Conservation (phyloP, 2,113 vertebrate genomes). For the Amphiprion percula region DNA sequence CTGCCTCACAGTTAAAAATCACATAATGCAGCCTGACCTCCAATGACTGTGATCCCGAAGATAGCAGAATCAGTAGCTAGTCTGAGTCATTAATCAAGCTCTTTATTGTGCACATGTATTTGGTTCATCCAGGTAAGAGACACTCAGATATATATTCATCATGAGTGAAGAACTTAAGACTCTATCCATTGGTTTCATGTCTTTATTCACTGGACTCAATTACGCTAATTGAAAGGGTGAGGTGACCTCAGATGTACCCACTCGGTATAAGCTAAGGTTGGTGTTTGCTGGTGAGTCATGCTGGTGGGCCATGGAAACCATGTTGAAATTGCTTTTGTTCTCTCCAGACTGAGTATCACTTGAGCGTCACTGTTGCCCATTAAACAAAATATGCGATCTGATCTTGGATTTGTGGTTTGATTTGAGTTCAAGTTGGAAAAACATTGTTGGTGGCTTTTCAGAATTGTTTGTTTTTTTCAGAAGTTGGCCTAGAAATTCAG, state of each 20-base stretch:
- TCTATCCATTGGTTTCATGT: not conserved
- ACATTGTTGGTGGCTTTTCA: not conserved
- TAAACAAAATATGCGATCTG: not conserved
- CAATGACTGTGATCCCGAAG: constrained; percentile 15
- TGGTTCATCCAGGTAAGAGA: constrained; percentile 1
- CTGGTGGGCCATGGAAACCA: not conserved
- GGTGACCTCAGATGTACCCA: constrained; percentile 39
- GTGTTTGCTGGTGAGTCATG: constrained; percentile 16
- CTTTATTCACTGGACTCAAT: constrained; percentile 38
- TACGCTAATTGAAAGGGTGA: constrained; percentile 30
- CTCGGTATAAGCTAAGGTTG: not conserved
- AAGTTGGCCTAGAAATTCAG: no score
- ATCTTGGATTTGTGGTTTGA: not conserved
- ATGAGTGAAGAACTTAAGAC: not conserved
- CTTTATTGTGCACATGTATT: not conserved
- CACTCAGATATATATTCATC: constrained; percentile 12
- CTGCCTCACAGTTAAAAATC: not conserved
- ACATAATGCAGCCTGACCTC: constrained; percentile 9
- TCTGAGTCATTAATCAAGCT: not conserved
- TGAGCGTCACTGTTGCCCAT: not conserved
- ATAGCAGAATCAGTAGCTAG: not conserved
- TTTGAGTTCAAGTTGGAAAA: not conserved
- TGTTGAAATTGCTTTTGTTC: constrained; percentile 1
- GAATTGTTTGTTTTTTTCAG: not conserved
- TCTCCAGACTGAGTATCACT: not conserved